phyloP scores from a whole-genome alignment of 2,113 vertebrate species.

The Shinisaurus crocodilurus region DNA sequence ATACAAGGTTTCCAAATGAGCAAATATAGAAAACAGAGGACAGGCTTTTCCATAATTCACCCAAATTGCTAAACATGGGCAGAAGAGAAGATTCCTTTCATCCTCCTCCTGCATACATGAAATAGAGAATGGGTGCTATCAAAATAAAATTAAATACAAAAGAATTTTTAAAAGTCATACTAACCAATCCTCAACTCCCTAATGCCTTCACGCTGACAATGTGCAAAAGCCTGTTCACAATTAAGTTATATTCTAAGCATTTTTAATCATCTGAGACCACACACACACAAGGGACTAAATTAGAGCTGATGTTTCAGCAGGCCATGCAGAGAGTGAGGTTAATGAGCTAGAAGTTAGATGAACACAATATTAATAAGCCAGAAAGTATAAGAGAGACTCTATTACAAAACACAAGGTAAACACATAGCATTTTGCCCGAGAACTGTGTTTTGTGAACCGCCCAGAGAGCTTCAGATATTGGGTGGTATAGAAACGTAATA shows the following conservation, averaged over 20 bases:
- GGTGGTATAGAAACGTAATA: no score
- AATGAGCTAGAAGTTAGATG: conserved; percentile 64
- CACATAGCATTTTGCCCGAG: conserved; percentile 5
- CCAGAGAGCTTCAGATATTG: no score
- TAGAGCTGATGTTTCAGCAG: conserved; percentile 61
- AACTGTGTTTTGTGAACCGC: not conserved
- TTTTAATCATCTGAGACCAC: conserved; percentile 59
- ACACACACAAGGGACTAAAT: conserved; percentile 58
- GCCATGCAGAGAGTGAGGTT: conserved; percentile 65
- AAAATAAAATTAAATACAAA: conserved; percentile 34
- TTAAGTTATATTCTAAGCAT: conserved; percentile 67
- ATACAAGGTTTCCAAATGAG: conserved; percentile 75
- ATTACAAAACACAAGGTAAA: conserved; percentile 41
- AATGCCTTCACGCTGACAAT: conserved; percentile 55
- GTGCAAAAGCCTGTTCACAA: conserved; percentile 65
- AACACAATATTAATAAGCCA: conserved; percentile 54
- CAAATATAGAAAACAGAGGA: conserved; percentile 69
- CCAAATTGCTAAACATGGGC: conserved; percentile 65
- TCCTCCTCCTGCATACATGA: conserved; percentile 48
- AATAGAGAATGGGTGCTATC: conserved; percentile 48
- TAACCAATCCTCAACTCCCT: conserved; percentile 51
- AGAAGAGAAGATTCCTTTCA: conserved; percentile 43
- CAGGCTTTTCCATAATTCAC: conserved; percentile 74
- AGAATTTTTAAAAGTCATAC: not conserved
- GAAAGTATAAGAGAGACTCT: conserved; percentile 51